Percentiles rank a stretch among this genome's conserved stretches.
phyloP scores from a whole-genome alignment of 1,140 invertebrate genomes.

The Ostrea denselamellosa region DNA sequence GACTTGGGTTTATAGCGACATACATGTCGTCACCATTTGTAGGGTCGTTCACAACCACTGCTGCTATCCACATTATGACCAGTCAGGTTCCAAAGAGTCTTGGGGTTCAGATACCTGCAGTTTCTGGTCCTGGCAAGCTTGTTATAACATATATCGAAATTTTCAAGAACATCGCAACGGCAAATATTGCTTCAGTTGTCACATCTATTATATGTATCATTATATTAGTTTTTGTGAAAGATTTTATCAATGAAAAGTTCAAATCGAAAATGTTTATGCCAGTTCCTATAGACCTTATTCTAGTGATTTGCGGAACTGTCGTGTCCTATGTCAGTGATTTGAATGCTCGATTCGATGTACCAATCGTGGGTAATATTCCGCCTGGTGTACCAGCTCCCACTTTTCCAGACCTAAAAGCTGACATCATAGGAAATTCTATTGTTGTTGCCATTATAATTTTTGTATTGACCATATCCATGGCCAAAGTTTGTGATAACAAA shows the following conservation, averaged over 20 bases:
- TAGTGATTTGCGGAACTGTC: conserved; percentile 78
- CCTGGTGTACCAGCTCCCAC: conserved; percentile 70
- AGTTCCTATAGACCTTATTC: conserved; percentile 91
- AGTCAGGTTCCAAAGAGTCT: conserved; percentile 88
- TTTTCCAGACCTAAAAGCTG: conserved; percentile 54
- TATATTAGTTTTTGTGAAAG: conserved; percentile 87
- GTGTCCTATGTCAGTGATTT: conserved; percentile 77
- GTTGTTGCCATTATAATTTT: conserved; percentile 72
- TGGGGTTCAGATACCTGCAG: conserved; percentile 81
- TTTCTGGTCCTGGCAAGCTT: conserved; percentile 64
- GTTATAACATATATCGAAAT: conserved; percentile 72
- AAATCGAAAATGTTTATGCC: conserved; percentile 85
- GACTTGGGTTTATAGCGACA: conserved; percentile 89
- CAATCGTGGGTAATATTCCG: conserved; percentile 79
- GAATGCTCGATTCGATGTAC: conserved; percentile 72
- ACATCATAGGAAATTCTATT: conserved; percentile 64
- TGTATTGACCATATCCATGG: conserved; percentile 75
- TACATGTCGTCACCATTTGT: conserved; percentile 92
- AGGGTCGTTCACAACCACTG: conserved; percentile 93
- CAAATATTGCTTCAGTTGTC: conserved; percentile 79
- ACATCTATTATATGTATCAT: conserved; percentile 86
- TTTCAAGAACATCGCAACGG: conserved; percentile 67
- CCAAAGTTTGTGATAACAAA: conserved; percentile 77
- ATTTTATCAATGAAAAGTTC: conserved; percentile 87
- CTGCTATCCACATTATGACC: conserved; percentile 93